phyloP scores from a whole-genome alignment of 2,888 invertebrate species.

The Hemaris fuciformis region DNA sequence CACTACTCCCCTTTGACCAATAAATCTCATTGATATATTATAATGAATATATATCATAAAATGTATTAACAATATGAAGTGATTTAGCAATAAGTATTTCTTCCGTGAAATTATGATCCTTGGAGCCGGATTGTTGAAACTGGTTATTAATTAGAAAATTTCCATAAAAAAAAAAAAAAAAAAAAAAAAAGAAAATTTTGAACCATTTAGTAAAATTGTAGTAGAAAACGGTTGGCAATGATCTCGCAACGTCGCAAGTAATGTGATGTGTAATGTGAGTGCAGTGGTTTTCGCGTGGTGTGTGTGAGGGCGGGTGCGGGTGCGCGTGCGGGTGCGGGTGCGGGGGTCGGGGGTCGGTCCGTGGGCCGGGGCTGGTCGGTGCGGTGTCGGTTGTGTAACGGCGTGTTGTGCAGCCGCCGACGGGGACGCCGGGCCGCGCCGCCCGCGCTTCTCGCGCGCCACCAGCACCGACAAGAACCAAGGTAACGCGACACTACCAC shows the following conservation, averaged over 20 bases:
- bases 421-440: conserved; percentile 64
- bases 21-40: not conserved
- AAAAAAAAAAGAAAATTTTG: no score
- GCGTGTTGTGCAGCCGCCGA: conserved; percentile 60
- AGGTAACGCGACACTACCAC: conserved; percentile 47
- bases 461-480: conserved; percentile 76
- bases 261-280: conserved; percentile 16
- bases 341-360: conserved; percentile 14
- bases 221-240: no score
- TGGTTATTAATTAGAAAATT: no score
- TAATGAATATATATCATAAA: not conserved
- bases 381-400: conserved; percentile 30
- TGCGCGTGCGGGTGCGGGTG: conserved; percentile 14
- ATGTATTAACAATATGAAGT: no score
- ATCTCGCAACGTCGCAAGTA: not conserved
- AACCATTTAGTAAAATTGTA: no score
- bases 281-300: conserved; percentile 18
- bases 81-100: no score
- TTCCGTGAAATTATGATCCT: no score
- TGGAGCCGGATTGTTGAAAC: no score
- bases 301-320: conserved; percentile 21
- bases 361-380: conserved; percentile 23
- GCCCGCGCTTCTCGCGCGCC: conserved; percentile 78
- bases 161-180: no score
- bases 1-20: not conserved